phyloP scores from a whole-genome alignment of 1,140 invertebrate species.

The Caenorhabditis tropicalis region DNA sequence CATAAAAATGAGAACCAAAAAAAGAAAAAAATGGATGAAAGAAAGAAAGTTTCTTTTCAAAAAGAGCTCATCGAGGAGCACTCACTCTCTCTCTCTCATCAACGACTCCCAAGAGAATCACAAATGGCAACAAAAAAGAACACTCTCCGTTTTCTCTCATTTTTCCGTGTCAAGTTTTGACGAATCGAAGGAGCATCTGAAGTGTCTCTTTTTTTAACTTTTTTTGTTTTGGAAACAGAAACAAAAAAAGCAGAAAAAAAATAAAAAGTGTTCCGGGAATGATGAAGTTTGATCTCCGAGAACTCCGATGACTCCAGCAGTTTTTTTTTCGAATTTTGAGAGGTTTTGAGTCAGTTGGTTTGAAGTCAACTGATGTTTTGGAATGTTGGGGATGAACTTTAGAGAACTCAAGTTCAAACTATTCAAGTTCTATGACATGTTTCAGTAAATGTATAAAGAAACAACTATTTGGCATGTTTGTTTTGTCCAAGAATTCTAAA shows the following conservation, averaged over 20 bases:
- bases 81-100: neutral
- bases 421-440: too few relatives aligned
- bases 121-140: slow-evolving; percentile 40
- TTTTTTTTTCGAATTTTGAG: neutral
- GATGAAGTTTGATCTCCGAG: neutral
- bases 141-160: neutral
- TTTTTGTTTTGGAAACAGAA: neutral
- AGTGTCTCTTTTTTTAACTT: neutral
- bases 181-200: neutral
- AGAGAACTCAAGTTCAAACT: too few relatives aligned
- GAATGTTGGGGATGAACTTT: too few relatives aligned
- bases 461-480: too few relatives aligned
- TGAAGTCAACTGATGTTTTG: too few relatives aligned
- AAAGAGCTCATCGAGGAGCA: slow-evolving; percentile 5
- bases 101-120: neutral
- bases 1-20: slow-evolving; percentile 16
- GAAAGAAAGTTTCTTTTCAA: neutral
- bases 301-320: too few relatives aligned
- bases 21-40: neutral
- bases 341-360: too few relatives aligned
- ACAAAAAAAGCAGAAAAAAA: neutral
- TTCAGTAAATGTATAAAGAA: too few relatives aligned
- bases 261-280: neutral
- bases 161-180: slow-evolving; percentile 25
- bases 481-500: too few relatives aligned